phyloP scores from a whole-genome alignment of 2,888 invertebrate genomes.

The Lordiphosa fenestrarum region DNA sequence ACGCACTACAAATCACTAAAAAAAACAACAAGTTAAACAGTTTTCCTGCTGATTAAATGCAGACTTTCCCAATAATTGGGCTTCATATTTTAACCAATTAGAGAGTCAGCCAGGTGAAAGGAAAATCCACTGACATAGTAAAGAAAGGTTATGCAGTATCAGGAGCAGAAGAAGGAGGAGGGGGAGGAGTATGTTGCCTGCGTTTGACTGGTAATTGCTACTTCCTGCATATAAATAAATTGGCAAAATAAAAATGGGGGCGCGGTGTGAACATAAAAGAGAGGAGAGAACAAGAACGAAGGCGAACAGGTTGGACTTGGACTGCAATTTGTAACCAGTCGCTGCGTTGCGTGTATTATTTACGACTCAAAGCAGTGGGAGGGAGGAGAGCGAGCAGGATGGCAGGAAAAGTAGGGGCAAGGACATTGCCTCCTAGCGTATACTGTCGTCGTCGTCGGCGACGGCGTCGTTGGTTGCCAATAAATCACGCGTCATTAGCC shows the following conservation, averaged over 20 bases:
- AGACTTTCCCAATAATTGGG: conserved; percentile 29
- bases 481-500: conserved; percentile 73
- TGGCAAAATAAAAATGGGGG: conserved; percentile 34
- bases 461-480: conserved; percentile 46
- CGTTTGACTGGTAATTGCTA: conserved; percentile 58
- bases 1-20: too few species aligned
- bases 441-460: conserved; percentile 38
- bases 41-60: conserved; percentile 26
- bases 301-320: conserved; percentile 54
- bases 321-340: conserved; percentile 67
- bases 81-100: conserved; percentile 35
- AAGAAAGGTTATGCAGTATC: conserved; percentile 13
- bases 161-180: neutral
- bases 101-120: conserved; percentile 9
- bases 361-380: conserved; percentile 40
- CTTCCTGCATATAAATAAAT: conserved; percentile 58
- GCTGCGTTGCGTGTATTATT: conserved; percentile 68
- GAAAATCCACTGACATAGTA: conserved; percentile 33
- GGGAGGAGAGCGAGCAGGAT: neutral
- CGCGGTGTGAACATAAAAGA: conserved; percentile 23
- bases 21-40: too few species aligned
- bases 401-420: conserved; percentile 14
- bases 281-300: conserved; percentile 2
- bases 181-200: conserved; percentile 24
- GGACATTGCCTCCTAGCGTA: conserved; percentile 47